phyloP scores from a whole-genome alignment of 35 echinoderm and acorn worm genomes.

The Lytechinus variegatus region DNA sequence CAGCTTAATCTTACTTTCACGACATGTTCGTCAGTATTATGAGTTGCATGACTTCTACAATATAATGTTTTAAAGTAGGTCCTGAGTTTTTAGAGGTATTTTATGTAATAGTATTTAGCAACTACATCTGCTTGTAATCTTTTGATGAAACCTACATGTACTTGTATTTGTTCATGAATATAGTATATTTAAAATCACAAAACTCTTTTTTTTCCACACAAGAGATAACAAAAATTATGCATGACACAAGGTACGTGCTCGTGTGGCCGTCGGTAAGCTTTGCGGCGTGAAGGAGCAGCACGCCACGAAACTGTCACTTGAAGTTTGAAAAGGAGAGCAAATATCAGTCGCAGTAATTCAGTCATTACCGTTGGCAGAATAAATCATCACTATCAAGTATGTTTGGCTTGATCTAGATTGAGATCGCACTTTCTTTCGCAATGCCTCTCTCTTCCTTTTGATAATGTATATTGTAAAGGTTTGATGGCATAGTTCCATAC shows the following conservation, averaged over 20 bases:
- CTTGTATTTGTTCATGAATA: no score
- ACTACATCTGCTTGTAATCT: no score
- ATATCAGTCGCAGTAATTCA: slow-evolving; percentile 35
- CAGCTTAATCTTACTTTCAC: no score
- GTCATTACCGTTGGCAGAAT: not conserved
- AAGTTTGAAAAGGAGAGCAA: not conserved
- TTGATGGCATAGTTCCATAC: not conserved
- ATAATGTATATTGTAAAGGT: not conserved
- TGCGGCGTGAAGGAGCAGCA: not conserved
- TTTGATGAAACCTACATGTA: no score
- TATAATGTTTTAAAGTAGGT: no score
- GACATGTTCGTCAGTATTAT: no score
- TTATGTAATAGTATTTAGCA: no score
- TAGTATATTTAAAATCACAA: not conserved
- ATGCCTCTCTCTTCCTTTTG: not conserved
- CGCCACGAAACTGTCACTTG: slow-evolving; percentile 38
- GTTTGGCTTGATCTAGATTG: slow-evolving; percentile 8
- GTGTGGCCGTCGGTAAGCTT: not conserved
- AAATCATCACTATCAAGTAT: slow-evolving; percentile 39
- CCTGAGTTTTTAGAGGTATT: no score
- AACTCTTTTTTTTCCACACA: not conserved
- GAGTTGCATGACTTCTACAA: no score
- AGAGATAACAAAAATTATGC: not conserved
- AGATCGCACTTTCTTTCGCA: not conserved
- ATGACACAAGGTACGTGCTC: not conserved